Conservation (phyloP, 2,797 vertebrate genomes). For the Rhinichthys osculus region DNA sequence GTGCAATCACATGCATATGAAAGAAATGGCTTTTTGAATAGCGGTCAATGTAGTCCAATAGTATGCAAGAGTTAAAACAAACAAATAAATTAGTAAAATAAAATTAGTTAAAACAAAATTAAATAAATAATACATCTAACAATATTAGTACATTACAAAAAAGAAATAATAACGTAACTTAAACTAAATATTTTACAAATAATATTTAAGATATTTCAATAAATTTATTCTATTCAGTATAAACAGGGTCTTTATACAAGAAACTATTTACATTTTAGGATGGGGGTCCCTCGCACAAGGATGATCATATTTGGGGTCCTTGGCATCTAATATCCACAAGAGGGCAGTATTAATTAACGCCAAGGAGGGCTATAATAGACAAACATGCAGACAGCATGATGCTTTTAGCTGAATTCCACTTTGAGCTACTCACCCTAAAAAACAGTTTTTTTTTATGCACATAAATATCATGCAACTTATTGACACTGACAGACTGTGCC, state of each 20-base stretch:
- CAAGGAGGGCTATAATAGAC: neutral
- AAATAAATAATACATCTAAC: neutral
- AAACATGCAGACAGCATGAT: neutral
- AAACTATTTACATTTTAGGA: neutral
- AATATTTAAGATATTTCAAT: neutral
- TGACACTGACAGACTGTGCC: neutral
- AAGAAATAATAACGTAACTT: neutral
- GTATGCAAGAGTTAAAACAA: no score
- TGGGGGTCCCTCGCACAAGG: neutral
- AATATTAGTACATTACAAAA: neutral
- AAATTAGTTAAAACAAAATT: no score
- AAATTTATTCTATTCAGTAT: no score
- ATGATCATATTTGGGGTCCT: neutral
- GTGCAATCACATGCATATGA: no score
- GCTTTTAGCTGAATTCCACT: neutral
- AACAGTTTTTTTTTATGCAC: neutral
- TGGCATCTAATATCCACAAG: conserved; percentile 17
- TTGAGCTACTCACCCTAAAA: neutral
- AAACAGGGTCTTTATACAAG: no score
- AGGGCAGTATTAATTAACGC: neutral
- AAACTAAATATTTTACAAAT: neutral
- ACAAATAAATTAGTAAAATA: no score
- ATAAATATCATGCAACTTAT: neutral
- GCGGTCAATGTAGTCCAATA: no score
- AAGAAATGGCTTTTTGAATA: no score